phyloP scores from a whole-genome alignment of 2,888 invertebrate species.

The Aspidiotus rigidus region DNA sequence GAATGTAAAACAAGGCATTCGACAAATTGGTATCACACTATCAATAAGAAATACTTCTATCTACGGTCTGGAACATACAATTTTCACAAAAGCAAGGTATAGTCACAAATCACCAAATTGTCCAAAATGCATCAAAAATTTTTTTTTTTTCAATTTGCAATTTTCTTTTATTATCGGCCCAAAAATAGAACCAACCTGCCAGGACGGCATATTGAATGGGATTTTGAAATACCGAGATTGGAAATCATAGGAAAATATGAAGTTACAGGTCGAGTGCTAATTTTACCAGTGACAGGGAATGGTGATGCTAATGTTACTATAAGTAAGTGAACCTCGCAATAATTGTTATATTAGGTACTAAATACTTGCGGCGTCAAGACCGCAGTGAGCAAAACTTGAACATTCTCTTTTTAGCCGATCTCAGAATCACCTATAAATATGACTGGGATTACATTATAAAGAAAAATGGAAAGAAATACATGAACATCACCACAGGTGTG shows the following conservation, averaged over 20 bases:
- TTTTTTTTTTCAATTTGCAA: neutral
- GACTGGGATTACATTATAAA: slow-evolving; percentile 38
- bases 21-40: slow-evolving; percentile 38
- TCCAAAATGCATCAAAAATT: neutral
- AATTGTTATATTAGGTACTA: neutral
- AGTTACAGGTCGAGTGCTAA: slow-evolving; percentile 39
- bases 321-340: slow-evolving; percentile 36
- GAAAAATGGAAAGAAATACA: slow-evolving; percentile 38
- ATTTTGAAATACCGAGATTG: slow-evolving; percentile 38
- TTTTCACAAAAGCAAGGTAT: slow-evolving; percentile 38
- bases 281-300: slow-evolving; percentile 39
- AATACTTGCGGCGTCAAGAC: neutral
- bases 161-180: neutral
- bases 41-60: slow-evolving; percentile 38
- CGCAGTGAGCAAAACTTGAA: too few relatives aligned
- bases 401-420: slow-evolving; percentile 37
- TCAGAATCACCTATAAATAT: slow-evolving; percentile 39
- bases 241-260: slow-evolving; percentile 39
- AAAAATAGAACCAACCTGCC: slow-evolving; percentile 38
- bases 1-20: slow-evolving; percentile 38
- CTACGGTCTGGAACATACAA: slow-evolving; percentile 38
- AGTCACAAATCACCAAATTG: neutral
- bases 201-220: slow-evolving; percentile 39
- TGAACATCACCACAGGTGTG: slow-evolving; percentile 38
- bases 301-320: slow-evolving; percentile 40